Conservation (phyloP, 2,888 invertebrate genomes). For the Plagiodera versicolora region DNA sequence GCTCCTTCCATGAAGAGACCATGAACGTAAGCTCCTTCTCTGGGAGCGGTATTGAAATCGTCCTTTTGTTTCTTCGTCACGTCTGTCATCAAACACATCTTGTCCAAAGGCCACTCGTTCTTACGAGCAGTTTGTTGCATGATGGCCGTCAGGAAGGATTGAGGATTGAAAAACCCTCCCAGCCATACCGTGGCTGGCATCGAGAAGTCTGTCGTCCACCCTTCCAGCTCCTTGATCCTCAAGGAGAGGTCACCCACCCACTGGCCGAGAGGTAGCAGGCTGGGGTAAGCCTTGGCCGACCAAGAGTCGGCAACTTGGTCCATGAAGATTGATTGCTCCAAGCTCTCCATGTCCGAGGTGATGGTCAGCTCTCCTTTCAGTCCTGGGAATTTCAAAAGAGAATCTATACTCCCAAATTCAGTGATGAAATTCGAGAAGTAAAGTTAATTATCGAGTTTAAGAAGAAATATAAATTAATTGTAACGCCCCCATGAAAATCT, state of each 20-base stretch:
- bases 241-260: slow-evolving; percentile 85
- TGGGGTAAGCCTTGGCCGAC: slow-evolving; percentile 87
- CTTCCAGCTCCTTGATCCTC: slow-evolving; percentile 77
- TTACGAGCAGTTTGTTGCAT: slow-evolving; percentile 97
- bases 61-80: slow-evolving; percentile 87
- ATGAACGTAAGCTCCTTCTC: slow-evolving; percentile 89
- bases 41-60: slow-evolving; percentile 82
- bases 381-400: too few relatives aligned
- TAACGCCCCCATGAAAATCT: too few relatives aligned
- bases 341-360: slow-evolving; percentile 86
- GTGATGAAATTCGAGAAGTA: too few relatives aligned
- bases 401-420: too few relatives aligned
- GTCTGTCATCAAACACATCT: slow-evolving; percentile 93
- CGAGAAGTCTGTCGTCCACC: slow-evolving; percentile 86
- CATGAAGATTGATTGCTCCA: slow-evolving; percentile 84
- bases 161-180: slow-evolving; percentile 95
- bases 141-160: slow-evolving; percentile 93
- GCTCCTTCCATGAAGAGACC: slow-evolving; percentile 94
- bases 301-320: slow-evolving; percentile 87
- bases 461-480: too few relatives aligned
- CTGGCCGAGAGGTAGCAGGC: slow-evolving; percentile 75
- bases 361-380: slow-evolving; percentile 82
- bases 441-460: too few relatives aligned
- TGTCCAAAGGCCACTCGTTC: slow-evolving; percentile 95
- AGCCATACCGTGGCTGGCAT: slow-evolving; percentile 90